A percentile compares a stretch with the other conserved stretches of the same genome.
These are phyloP conservation scores for Ciona savignyi DNA, from an alignment of 23 tunicate species.

Conservation along the genomic window DNA sequence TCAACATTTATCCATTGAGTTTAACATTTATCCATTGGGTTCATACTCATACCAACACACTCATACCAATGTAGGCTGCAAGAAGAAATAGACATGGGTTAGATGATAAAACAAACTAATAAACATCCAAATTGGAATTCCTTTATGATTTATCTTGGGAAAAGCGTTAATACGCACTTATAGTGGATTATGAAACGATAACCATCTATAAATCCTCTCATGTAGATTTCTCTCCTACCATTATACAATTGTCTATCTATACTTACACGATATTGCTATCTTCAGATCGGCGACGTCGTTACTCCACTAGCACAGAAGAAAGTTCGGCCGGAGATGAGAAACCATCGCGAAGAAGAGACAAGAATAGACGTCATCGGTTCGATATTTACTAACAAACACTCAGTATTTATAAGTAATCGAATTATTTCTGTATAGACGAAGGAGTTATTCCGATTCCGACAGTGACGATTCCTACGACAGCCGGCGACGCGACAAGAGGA, in stretches of 20 bases:
- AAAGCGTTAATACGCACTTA: too few species aligned
- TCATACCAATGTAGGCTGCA: too few species aligned
- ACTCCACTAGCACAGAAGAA: constrained; percentile 94
- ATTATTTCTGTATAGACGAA: not conserved
- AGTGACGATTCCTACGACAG: constrained; percentile 23
- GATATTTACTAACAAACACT: too few species aligned
- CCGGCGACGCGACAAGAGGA: constrained; percentile 15
- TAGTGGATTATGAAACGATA: too few species aligned
- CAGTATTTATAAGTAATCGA: not conserved
- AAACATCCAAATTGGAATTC: too few species aligned
- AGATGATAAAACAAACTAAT: too few species aligned
- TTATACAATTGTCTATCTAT: not conserved
- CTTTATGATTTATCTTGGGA: too few species aligned
- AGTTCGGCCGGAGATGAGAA: constrained; percentile 94
- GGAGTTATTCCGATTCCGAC: constrained; percentile 18
- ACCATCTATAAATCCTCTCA: too few species aligned
- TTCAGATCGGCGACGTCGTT: constrained; percentile 37
- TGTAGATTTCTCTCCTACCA: not conserved
- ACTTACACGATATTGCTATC: not conserved
- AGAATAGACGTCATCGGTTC: constrained; percentile 11
- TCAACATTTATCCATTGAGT: too few species aligned
- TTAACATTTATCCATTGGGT: too few species aligned
- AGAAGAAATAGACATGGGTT: too few species aligned
- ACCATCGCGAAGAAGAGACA: constrained; percentile 30
- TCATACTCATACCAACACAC: too few species aligned